phyloP scores from a whole-genome alignment of 37 sponge, comb jelly and placozoan species.

The Corticium candelabrum region DNA sequence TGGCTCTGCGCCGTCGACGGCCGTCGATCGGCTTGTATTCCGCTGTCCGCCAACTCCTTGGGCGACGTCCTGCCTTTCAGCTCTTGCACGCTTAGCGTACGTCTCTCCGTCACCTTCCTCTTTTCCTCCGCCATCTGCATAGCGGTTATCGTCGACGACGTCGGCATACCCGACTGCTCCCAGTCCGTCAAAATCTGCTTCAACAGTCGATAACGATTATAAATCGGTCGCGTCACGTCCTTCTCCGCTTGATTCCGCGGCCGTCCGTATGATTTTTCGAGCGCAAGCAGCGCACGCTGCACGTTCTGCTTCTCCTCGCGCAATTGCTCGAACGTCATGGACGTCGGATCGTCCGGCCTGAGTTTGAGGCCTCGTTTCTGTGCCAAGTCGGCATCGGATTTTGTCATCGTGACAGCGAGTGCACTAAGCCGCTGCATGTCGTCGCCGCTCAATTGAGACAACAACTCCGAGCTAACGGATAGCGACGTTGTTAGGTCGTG shows the following conservation, averaged over 20 bases:
- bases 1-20: neutral
- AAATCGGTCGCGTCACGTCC: constrained; percentile 11
- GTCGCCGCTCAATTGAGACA: too few species aligned
- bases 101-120: neutral
- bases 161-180: neutral
- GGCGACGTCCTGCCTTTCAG: too few species aligned
- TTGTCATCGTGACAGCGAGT: too few species aligned
- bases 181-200: constrained; percentile 5
- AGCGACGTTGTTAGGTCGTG: too few species aligned
- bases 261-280: constrained; percentile 18
- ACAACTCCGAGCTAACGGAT: neutral
- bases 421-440: too few species aligned
- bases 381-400: neutral
- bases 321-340: constrained; percentile 16
- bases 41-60: too few species aligned
- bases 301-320: constrained; percentile 23
- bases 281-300: constrained; percentile 18
- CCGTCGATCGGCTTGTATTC: neutral
- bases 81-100: too few species aligned
- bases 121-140: neutral
- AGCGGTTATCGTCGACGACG: neutral
- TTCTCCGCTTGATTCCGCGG: constrained; percentile 6
- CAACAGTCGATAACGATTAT: constrained; percentile 13
- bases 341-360: neutral
- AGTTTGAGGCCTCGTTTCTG: neutral